phyloP scores from a whole-genome alignment of 2,797 vertebrate species.

The Fratercula arctica region DNA sequence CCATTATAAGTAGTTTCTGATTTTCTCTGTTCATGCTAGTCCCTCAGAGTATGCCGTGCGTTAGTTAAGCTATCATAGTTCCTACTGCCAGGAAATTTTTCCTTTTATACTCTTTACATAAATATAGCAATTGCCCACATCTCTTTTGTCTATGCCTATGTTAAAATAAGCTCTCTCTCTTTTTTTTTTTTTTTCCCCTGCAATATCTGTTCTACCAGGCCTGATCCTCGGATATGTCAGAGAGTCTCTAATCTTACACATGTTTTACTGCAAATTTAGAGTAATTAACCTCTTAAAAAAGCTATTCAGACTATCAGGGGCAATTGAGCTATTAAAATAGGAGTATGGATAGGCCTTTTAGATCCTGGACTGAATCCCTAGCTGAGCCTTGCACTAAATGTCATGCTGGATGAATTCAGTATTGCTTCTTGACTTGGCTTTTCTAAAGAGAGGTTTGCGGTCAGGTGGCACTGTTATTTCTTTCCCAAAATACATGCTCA shows the following conservation, averaged over 20 bases:
- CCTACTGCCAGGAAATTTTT: neutral
- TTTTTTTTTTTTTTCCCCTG: neutral
- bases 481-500: neutral
- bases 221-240: neutral
- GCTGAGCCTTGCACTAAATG: neutral
- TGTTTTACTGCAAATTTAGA: neutral
- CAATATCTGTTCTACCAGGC: neutral
- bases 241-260: neutral
- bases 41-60: neutral
- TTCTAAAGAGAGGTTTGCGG: neutral
- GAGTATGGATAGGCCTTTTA: neutral
- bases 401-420: neutral
- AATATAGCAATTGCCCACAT: neutral
- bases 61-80: neutral
- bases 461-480: neutral
- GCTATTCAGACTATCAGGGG: neutral
- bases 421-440: neutral
- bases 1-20: constrained; percentile 40
- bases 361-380: neutral
- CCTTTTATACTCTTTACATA: neutral
- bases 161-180: neutral
- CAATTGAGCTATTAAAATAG: neutral
- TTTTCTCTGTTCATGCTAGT: neutral
- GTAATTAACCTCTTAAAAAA: neutral
- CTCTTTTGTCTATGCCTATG: neutral